Percentiles rank a stretch among this genome's conserved stretches.
Conservation (phyloP, 2,113 vertebrate genomes). For the Tachuris rubrigastra region DNA sequence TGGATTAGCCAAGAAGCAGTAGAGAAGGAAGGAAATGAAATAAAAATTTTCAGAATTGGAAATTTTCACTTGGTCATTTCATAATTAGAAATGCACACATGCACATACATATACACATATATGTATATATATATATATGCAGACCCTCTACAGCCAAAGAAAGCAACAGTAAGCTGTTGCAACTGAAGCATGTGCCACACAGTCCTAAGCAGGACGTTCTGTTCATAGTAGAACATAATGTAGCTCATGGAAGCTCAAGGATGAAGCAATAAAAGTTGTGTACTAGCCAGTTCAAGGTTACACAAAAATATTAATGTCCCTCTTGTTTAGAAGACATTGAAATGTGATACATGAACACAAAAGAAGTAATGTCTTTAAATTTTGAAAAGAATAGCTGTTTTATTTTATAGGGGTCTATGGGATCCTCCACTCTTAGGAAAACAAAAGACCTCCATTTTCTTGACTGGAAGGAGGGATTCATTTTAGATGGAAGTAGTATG, state of each 20-base stretch:
- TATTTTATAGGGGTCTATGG: constrained; percentile 8
- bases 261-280: constrained; percentile 60
- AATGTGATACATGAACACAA: constrained; percentile 40
- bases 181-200: neutral
- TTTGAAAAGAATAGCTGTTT: constrained; percentile 25
- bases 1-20: neutral
- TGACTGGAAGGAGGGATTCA: constrained; percentile 3
- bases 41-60: neutral
- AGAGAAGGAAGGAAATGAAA: neutral
- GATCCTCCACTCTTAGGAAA: constrained; percentile 22
- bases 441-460: constrained; percentile 30
- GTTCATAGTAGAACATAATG: neutral
- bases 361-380: constrained; percentile 33
- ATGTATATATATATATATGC: too few relatives aligned
- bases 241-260: constrained; percentile 50
- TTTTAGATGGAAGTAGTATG: constrained; percentile 27
- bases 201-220: neutral
- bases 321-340: constrained; percentile 57
- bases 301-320: neutral
- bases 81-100: neutral
- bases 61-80: neutral
- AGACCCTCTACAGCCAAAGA: neutral
- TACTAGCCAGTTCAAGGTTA: constrained; percentile 59
- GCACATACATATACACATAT: neutral
- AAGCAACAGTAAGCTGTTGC: neutral